Base-by-base conservation (phyloP, 2,797 vertebrate genomes). In the Psittacula derbiana region DNA sequence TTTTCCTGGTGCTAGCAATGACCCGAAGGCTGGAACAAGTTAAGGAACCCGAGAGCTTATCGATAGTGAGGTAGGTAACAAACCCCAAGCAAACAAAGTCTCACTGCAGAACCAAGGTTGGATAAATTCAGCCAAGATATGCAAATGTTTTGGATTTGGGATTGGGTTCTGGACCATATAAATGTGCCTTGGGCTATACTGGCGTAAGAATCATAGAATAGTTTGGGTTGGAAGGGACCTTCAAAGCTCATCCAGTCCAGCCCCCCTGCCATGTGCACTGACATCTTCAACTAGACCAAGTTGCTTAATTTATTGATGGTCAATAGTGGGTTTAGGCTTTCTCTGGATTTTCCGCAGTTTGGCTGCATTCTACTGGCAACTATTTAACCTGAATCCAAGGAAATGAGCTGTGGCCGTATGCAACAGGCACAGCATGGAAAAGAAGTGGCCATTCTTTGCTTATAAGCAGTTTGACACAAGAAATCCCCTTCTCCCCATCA, bases 31-130 rank as follows among this genome's bases (percentile, higher is more conserved):
- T 90, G 66, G 86, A 96, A 15, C 80, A 73, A 25, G n/a, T 23
- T 10, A 93, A 94, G 66, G 53, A 46, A 67, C 50, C 60, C 13
- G 64, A 44, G 28, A 62, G 65, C 6, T 41, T 67, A 4, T 6
- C 75, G 5, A 9, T 62, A 62, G 41, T 64, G 38, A 96, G 97
- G 97, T 97, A 92, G 9, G 94, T 44, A 16, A 82, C 74, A 55
- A 47, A 57, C 6, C 1, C 7, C 5, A 58, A 25, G 25, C 24
- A 44, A 57, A 8, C 19, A 20, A 80, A 76, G 36, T 8, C 14
- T 27, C 21, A 3, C 57, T 61, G 6, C 28, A 43, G 47, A 64
- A 69, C 23, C 38, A 36, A 55, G 33, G 20, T 2, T 53, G 38
- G 52, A 17, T 58, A 57, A 74, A 9, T n/a, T 53, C 36, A 75